A percentile compares a stretch with the other conserved stretches of the same genome.
These are phyloP conservation scores for Nixonia krombeini DNA, from an alignment of 1,140 invertebrate genomes.

Conservation along the genomic window DNA sequence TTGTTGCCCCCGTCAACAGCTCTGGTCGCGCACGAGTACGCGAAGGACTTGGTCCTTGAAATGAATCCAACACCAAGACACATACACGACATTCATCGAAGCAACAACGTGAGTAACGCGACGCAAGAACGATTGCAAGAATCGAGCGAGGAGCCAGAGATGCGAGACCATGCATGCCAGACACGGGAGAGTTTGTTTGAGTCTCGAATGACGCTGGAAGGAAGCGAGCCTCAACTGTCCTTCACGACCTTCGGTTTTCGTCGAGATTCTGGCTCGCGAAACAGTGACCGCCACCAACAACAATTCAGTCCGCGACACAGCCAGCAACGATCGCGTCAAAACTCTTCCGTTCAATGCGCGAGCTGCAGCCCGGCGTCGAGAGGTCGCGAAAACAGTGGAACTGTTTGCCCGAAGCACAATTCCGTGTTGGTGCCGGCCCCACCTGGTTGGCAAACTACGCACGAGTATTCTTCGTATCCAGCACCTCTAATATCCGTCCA, in stretches of 20 bases:
- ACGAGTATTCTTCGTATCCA: conserved; percentile 52
- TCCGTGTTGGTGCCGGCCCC: conserved; percentile 61
- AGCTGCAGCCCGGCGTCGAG: conserved; percentile 52
- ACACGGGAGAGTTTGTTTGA: conserved; percentile 84
- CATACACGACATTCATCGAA: conserved; percentile 69
- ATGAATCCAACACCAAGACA: conserved; percentile 49
- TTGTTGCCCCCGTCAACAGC: conserved; percentile 56
- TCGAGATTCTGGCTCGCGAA: conserved; percentile 47
- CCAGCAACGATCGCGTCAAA: conserved; percentile 38
- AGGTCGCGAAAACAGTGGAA: conserved; percentile 38
- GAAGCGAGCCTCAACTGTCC: conserved; percentile 22
- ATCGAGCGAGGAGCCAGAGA: conserved; percentile 74
- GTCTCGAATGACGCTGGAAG: conserved; percentile 47
- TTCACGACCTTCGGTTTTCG: conserved; percentile 65
- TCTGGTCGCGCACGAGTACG: conserved; percentile 58
- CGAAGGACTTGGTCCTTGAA: conserved; percentile 40
- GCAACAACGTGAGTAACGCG: conserved; percentile 68
- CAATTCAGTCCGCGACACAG: conserved; percentile 21
- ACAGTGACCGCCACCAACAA: conserved; percentile 48
- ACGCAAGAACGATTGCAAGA: conserved; percentile 72
- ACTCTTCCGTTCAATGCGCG: conserved; percentile 46
- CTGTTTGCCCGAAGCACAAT: conserved; percentile 56
- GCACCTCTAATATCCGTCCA: conserved; percentile 18
- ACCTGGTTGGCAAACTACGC: conserved; percentile 58
- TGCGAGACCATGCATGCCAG: conserved; percentile 84